Conservation (phyloP, 1,140 invertebrate species). For the Fopius arisanus region DNA sequence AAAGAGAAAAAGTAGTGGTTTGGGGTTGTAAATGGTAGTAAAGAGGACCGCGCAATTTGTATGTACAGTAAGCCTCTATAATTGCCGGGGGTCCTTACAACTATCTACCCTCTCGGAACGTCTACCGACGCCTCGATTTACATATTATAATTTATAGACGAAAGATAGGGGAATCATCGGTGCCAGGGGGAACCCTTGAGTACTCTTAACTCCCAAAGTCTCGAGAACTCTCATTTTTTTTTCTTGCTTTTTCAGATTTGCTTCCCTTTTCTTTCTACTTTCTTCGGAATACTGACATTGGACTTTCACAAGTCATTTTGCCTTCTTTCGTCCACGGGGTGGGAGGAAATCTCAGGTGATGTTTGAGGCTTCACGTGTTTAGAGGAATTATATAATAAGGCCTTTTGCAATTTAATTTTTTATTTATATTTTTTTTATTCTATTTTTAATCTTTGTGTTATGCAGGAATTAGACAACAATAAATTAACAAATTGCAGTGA, state of each 20-base stretch:
- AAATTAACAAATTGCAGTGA: no score
- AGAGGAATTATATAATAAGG: neutral
- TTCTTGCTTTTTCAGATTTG: neutral
- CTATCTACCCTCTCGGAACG: slow-evolving; percentile 40
- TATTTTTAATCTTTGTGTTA: neutral
- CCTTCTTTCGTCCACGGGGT: neutral
- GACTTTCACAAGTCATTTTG: slow-evolving; percentile 9
- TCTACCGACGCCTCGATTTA: slow-evolving; percentile 38
- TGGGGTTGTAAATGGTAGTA: slow-evolving; percentile 23
- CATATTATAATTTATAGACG: slow-evolving; percentile 55
- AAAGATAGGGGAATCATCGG: slow-evolving; percentile 34
- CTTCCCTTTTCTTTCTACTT: neutral
- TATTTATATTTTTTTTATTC: no score
- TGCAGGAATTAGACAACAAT: neutral
- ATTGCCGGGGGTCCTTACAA: slow-evolving; percentile 44
- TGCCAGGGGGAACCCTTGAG: neutral
- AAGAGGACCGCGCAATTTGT: slow-evolving; percentile 44
- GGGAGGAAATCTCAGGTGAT: neutral
- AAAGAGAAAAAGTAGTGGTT: neutral
- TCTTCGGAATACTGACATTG: neutral
- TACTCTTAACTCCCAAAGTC: slow-evolving; percentile 8
- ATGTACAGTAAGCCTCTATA: slow-evolving; percentile 51
- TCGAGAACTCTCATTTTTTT: neutral
- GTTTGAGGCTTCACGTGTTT: neutral
- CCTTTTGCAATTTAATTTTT: neutral